Conservation (phyloP, 37 sponge, comb jelly and placozoan species). For the Corticium candelabrum region DNA sequence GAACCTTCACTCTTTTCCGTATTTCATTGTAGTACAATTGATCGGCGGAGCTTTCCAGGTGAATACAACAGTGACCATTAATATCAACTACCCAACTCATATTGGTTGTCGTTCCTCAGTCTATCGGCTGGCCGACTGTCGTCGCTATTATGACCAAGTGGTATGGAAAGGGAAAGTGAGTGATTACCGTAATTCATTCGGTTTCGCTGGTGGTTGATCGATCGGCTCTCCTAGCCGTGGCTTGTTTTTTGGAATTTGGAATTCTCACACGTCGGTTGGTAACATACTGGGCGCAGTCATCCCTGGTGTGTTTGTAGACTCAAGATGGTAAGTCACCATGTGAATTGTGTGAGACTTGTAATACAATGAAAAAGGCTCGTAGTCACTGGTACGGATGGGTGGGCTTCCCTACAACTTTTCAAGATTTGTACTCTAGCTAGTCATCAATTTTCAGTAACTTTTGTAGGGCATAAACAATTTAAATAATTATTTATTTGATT, state of each 20-base stretch:
- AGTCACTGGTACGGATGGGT: too few relatives aligned
- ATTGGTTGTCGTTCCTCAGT: slow-evolving; percentile 18
- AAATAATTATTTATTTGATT: background rate
- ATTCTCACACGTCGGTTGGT: slow-evolving; percentile 85
- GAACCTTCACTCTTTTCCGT: slow-evolving; percentile 62
- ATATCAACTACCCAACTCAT: background rate
- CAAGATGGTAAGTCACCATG: slow-evolving; percentile 9
- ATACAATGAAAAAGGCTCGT: background rate
- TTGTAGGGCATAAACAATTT: too few relatives aligned
- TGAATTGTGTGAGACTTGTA: background rate
- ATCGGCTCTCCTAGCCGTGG: slow-evolving; percentile 52
- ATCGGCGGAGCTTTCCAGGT: slow-evolving; percentile 59
- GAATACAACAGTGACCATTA: background rate
- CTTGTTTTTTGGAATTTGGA: slow-evolving; percentile 91
- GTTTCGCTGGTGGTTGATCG: slow-evolving; percentile 9
- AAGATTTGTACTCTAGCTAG: background rate
- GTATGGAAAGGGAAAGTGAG: slow-evolving; percentile 77
- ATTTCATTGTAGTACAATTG: slow-evolving; percentile 79
- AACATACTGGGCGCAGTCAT: slow-evolving; percentile 87
- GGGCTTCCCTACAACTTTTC: background rate
- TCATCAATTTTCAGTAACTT: too few relatives aligned
- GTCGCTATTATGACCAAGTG: slow-evolving; percentile 84
- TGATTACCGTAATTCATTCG: background rate
- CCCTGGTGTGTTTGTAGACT: slow-evolving; percentile 65
- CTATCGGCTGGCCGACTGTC: slow-evolving; percentile 85